Evolutionary conservation across 2,888 invertebrate genomes (phyloP).

Genomic region (Rotaria sp.): DNA sequence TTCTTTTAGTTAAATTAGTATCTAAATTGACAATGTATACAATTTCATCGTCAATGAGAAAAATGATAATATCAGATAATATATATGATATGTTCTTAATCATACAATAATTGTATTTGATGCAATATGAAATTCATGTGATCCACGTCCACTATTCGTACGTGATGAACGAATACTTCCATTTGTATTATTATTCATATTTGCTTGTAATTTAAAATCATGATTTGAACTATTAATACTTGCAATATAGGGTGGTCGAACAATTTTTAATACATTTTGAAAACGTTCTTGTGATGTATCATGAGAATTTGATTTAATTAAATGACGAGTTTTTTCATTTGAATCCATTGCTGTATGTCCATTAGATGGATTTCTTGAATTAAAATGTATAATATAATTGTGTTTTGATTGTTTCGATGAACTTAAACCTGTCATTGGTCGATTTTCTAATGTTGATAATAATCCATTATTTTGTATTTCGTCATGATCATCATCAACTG

Average conservation of each 20-base stretch:
- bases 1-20: too few relatives aligned
- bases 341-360: neutral
- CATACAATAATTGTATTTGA: neutral
- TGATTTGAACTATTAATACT: neutral
- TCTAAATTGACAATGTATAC: too few relatives aligned
- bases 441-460: neutral
- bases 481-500: neutral
- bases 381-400: slow-evolving; percentile 1
- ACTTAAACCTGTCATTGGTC: neutral
- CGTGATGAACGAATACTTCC: neutral
- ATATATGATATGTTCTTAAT: neutral
- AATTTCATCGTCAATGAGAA: too few relatives aligned
- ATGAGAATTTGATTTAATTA: too few relatives aligned
- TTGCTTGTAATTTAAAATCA: neutral
- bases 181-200: neutral
- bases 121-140: neutral
- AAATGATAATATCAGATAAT: too few relatives aligned
- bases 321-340: neutral
- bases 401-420: neutral
- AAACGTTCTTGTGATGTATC: neutral
- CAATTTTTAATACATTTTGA: neutral
- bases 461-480: neutral
- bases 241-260: neutral
- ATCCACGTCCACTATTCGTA: neutral
- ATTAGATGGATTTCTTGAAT: neutral